These are phyloP conservation scores for Pygoscelis antarcticus DNA, from an alignment of 2,113 vertebrate species.

Conservation along the genomic window DNA sequence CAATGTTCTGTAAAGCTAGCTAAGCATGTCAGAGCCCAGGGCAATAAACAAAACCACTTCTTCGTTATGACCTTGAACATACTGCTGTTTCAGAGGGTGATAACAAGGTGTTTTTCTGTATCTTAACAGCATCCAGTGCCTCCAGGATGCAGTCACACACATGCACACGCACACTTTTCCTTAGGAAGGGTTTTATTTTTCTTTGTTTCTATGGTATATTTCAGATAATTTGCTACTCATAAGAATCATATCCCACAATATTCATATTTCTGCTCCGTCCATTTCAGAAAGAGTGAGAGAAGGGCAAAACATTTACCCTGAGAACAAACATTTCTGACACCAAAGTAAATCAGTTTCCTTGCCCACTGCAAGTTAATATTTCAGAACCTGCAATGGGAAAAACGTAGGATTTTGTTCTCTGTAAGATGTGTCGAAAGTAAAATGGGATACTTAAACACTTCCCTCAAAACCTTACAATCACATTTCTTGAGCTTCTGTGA, in stretches of 20 bases:
- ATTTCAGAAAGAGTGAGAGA: not conserved
- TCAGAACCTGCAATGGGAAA: not conserved
- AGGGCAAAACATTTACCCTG: not conserved
- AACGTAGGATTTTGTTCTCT: not conserved
- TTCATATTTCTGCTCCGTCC: not conserved
- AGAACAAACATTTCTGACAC: not conserved
- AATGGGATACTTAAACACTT: not conserved
- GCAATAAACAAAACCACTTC: not conserved
- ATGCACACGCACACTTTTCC: not conserved
- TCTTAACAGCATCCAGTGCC: not conserved
- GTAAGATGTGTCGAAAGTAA: not conserved
- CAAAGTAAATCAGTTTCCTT: not conserved
- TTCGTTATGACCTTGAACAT: not conserved
- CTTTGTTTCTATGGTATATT: not conserved
- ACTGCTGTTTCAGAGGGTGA: not conserved
- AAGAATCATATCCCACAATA: not conserved
- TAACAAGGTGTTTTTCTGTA: not conserved
- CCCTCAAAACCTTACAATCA: not conserved
- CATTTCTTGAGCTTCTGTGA: not conserved
- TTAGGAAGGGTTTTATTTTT: not conserved
- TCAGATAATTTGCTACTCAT: not conserved
- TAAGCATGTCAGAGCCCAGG: not conserved
- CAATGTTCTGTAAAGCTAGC: not conserved
- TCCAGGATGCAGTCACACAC: not conserved
- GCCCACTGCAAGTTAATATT: not conserved